phyloP scores from a whole-genome alignment of 2,113 vertebrate genomes.

The Ceratotherium simum region DNA sequence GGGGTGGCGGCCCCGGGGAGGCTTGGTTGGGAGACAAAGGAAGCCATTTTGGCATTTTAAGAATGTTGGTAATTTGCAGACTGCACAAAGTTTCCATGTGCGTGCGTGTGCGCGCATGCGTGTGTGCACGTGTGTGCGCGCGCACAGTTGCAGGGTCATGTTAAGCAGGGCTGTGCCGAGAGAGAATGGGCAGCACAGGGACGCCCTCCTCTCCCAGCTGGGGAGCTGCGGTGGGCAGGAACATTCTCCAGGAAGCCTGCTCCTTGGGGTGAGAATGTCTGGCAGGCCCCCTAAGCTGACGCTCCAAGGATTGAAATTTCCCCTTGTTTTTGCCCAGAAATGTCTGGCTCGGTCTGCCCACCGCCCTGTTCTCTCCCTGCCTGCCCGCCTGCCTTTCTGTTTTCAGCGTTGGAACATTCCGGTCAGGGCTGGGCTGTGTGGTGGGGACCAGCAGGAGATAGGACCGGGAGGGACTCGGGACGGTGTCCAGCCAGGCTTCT shows the following conservation, averaged over 20 bases:
- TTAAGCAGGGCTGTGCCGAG: neutral
- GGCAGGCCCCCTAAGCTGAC: neutral
- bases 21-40: neutral
- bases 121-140: neutral
- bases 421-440: neutral
- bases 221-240: neutral
- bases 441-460: neutral
- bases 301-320: slow-evolving; percentile 36
- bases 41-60: neutral
- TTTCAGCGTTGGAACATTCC: neutral
- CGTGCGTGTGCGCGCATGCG: no score
- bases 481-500: neutral
- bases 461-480: neutral
- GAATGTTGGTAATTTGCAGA: neutral
- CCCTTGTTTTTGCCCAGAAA: slow-evolving; percentile 71
- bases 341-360: neutral
- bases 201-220: neutral
- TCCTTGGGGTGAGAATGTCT: neutral
- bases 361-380: neutral
- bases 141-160: neutral
- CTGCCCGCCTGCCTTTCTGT: neutral
- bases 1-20: neutral
- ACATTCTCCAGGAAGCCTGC: neutral
- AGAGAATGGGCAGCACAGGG: accelerated
- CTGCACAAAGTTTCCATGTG: neutral